phyloP scores from a whole-genome alignment of 2,888 invertebrate species.

The Odontocolon sp. region DNA sequence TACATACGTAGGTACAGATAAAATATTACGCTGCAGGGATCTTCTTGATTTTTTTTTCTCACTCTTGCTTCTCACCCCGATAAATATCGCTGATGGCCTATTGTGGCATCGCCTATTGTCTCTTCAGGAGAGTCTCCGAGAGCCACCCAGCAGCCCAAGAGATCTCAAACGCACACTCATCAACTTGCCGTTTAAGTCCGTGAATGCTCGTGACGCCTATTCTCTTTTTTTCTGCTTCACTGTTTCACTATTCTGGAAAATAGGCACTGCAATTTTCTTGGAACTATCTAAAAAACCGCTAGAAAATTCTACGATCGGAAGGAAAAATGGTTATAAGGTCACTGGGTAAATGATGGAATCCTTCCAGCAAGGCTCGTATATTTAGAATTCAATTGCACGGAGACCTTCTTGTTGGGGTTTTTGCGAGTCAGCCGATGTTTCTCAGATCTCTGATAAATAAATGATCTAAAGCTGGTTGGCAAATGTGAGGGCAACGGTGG shows the following conservation, averaged over 20 bases:
- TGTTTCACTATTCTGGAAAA: background rate
- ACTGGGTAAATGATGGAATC: background rate
- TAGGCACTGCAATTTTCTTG: background rate
- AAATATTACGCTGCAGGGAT: no score
- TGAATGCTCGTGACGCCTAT: constrained; percentile 26
- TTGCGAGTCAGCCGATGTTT: constrained; percentile 12
- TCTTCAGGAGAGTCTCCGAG: constrained; percentile 40
- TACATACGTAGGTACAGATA: no score
- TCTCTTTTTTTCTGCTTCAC: background rate
- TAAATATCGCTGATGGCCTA: constrained; percentile 67
- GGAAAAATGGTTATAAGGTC: background rate
- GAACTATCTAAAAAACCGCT: background rate
- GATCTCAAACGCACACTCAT: constrained; percentile 52
- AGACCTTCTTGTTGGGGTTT: background rate
- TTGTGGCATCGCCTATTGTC: constrained; percentile 67
- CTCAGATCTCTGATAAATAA: constrained; percentile 15
- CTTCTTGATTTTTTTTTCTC: constrained; percentile 11
- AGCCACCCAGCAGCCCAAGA: constrained; percentile 19
- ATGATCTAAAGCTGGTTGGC: background rate
- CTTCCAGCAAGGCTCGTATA: background rate
- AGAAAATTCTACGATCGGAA: background rate
- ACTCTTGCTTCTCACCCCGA: constrained; percentile 19
- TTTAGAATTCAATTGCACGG: constrained; percentile 36
- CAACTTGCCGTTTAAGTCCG: constrained; percentile 56
- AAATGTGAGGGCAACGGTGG: constrained; percentile 19